These are phyloP conservation scores for Aphis gossypii DNA, from an alignment of 1,140 invertebrate genomes.

Conservation along the genomic window DNA sequence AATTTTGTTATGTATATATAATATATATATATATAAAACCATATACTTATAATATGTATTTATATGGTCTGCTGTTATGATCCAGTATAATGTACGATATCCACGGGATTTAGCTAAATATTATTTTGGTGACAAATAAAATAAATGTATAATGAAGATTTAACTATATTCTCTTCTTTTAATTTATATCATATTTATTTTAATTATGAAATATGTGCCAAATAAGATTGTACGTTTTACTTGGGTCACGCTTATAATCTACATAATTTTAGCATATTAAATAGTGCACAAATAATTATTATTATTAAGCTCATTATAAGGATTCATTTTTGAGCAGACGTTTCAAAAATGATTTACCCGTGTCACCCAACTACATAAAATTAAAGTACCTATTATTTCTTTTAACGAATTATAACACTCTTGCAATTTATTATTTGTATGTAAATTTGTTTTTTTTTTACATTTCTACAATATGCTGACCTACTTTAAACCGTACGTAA, in stretches of 20 bases:
- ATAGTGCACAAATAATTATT: background rate
- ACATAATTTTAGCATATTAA: conserved; percentile 10
- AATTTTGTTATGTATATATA: background rate
- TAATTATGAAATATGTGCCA: background rate
- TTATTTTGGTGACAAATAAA: background rate
- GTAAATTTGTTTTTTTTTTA: background rate
- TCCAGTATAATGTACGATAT: background rate
- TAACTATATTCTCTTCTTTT: background rate
- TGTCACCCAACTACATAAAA: background rate
- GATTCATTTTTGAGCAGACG: background rate
- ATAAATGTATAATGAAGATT: background rate
- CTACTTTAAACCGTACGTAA: background rate
- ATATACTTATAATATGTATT: background rate
- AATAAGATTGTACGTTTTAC: background rate
- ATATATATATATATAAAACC: background rate
- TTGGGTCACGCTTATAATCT: background rate
- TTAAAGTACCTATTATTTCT: background rate
- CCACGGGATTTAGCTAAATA: background rate
- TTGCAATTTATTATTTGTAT: background rate
- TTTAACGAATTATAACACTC: too few species aligned
- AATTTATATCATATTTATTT: background rate
- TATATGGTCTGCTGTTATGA: background rate
- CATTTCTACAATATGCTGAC: background rate
- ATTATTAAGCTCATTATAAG: background rate
- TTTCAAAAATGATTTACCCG: background rate